Evolutionary conservation across 2,888 invertebrate species (phyloP).

Genomic region (Steinernema carpocapsae): DNA sequence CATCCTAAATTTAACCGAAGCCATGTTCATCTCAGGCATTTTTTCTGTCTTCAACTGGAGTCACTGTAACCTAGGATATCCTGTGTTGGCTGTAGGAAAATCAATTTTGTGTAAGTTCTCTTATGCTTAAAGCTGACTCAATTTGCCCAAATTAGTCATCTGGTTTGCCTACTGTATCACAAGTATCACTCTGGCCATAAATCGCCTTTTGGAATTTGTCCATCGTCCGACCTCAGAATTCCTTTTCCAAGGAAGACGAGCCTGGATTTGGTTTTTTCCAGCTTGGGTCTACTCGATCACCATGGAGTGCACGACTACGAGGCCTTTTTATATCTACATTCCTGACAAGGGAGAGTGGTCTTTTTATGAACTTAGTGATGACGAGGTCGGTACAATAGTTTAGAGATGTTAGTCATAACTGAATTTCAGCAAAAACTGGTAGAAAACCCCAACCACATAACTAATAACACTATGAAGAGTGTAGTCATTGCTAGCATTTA

Average conservation of each 20-base stretch:
- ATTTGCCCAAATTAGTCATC: background rate
- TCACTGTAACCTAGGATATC: background rate
- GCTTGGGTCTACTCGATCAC: conserved; percentile 10
- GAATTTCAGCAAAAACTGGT: background rate
- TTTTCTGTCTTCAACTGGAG: background rate
- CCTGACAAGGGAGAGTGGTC: conserved; percentile 14
- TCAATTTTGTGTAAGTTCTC: conserved; percentile 6
- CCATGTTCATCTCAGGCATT: background rate
- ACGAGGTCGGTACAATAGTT: background rate
- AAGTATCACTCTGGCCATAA: conserved; percentile 25
- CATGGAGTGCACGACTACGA: background rate
- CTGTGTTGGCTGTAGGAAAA: background rate
- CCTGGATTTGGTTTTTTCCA: background rate
- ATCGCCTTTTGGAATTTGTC: conserved; percentile 26
- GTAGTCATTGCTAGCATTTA: background rate
- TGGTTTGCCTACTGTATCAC: conserved; percentile 34
- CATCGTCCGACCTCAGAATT: background rate
- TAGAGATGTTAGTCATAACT: too few relatives aligned
- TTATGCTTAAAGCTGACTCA: background rate
- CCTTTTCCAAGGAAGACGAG: background rate
- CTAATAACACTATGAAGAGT: background rate
- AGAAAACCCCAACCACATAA: conserved; percentile 1
- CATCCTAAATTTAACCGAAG: background rate
- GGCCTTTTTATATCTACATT: conserved; percentile 4
- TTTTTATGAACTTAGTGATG: background rate